Base-by-base conservation (phyloP, 2,113 vertebrate genomes). In the Aythya baeri region DNA sequence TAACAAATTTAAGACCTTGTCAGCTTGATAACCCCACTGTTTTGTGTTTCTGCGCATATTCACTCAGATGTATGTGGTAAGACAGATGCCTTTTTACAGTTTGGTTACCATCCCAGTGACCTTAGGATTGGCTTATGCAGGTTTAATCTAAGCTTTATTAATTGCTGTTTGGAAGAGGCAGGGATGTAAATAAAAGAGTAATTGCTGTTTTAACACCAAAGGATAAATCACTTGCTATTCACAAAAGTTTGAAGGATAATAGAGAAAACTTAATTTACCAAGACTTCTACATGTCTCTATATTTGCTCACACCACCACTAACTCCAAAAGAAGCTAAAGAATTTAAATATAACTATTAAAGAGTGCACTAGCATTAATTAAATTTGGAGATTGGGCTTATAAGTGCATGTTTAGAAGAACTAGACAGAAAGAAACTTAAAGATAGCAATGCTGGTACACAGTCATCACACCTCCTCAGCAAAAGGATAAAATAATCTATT, bases 71-170 rank as follows among this genome's bases (percentile, higher is more conserved):
- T 29, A 86, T 32, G 5, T 13, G 70, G 63, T 43, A 88, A 86
- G 22, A 61, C 59, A 83, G 66, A 43, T 65, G 17, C 3, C 6
- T 88, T 92, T 95, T 80, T 61, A 31, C 23, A 72, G 27, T 74
- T 71, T 74, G 9, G n/a, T 92, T 88, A 62, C 44, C 9, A 7
- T 61, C 14, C 17, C 62, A 36, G 20, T 41, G 70, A 81, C 46
- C 16, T 88, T 74, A n/a, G 7, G 20, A n/a, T 58, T 81, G 29
- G 26, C 13, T 80, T 62, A 62, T 26, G 17, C 20, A 61, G 38
- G 52, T 32, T 86, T 83, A 88, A 77, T 62, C 72, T 70, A 58
- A 77, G 21, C 16, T 91, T 88, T 77, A 88, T 91, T 95, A 96
- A 91, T 71, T 88, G 46, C 43, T 78, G 36, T 91, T 91, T 55